These are phyloP conservation scores for Chaetops frenatus DNA, from an alignment of 2,113 vertebrate species.

Conservation along the genomic window DNA sequence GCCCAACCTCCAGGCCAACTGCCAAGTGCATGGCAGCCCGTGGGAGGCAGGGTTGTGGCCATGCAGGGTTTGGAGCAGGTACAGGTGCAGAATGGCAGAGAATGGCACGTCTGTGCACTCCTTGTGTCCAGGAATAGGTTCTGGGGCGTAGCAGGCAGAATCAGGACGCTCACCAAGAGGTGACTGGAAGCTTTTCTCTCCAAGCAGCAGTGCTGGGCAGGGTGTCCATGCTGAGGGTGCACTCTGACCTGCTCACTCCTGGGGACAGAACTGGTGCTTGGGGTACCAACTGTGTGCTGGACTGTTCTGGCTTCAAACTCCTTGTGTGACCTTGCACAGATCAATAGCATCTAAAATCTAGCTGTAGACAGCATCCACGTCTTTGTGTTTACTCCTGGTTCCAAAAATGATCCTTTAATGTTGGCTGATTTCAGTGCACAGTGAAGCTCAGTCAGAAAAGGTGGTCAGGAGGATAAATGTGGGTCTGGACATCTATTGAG, in stretches of 20 bases:
- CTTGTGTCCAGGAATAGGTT: not conserved
- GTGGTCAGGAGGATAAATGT: not conserved
- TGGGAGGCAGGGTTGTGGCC: slow-evolving; percentile 23
- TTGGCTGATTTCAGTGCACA: not conserved
- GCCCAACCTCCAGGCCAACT: slow-evolving; percentile 63
- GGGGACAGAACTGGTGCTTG: not conserved
- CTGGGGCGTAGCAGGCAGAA: not conserved
- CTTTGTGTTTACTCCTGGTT: not conserved
- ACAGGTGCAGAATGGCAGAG: slow-evolving; percentile 1
- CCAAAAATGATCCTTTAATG: not conserved
- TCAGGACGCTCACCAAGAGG: not conserved
- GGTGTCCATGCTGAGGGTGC: not conserved
- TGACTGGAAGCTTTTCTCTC: not conserved
- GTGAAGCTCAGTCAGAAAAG: not conserved
- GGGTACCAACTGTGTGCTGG: not conserved
- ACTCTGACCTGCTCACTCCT: not conserved
- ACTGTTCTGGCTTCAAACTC: not conserved
- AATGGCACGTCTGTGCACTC: not conserved
- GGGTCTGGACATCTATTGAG: not conserved
- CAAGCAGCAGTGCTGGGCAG: not conserved
- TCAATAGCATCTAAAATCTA: not conserved
- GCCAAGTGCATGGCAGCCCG: slow-evolving; percentile 46
- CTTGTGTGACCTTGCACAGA: slow-evolving; percentile 1
- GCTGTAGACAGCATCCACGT: not conserved
- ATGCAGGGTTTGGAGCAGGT: slow-evolving; percentile 20